Evolutionary conservation across 2,888 invertebrate genomes (phyloP), one percentile per base, ranked within the genome.

Genomic region (Maniola hyperantus): DNA sequence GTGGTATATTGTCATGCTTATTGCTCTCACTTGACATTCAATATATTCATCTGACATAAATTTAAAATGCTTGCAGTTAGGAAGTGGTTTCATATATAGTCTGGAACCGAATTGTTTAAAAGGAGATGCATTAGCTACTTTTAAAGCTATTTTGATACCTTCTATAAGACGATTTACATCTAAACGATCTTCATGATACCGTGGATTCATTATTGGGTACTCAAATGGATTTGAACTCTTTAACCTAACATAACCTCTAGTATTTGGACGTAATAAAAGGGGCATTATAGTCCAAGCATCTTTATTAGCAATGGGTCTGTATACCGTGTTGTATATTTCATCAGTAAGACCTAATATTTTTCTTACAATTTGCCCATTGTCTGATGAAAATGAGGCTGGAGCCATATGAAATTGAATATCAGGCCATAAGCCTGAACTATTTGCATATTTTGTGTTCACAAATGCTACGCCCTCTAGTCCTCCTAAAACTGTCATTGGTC

Each of bases 351-450:
- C 97, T 36, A 97, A 85, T 34, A 97, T 96, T 89, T 97, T 95
- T 82, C 95, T 90, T 0, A 96, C 95, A 79, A 97, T 92, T 62
- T 94, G 94, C 0, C 96, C 96, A 65, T 94, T 95, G 79, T 97
- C 97, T 0, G 97, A 97, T 67, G 96, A 96, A 50, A 97, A 95
- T 0, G 96, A 97, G 0, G 98, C 97, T 0, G 98, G 97, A 1
- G 97, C 97, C 96, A 98, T 97, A 79, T 98, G 98, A 77, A 98
- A 97, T 77, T 98, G 97, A 55, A 98, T 95, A 76, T 98, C 98
- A 0, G 98, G 98, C 94, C 96, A 97, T 71, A 95, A 93, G 1
- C 95, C 94, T 1, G 96, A 94, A 59, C 92, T 90, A 77, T 97
- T 97, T 0, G 97, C 97, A 75, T 95, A 96, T 70, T 95, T 95